phyloP scores from a whole-genome alignment of 2,113 vertebrate species.

The Paraplagusia blochii region DNA sequence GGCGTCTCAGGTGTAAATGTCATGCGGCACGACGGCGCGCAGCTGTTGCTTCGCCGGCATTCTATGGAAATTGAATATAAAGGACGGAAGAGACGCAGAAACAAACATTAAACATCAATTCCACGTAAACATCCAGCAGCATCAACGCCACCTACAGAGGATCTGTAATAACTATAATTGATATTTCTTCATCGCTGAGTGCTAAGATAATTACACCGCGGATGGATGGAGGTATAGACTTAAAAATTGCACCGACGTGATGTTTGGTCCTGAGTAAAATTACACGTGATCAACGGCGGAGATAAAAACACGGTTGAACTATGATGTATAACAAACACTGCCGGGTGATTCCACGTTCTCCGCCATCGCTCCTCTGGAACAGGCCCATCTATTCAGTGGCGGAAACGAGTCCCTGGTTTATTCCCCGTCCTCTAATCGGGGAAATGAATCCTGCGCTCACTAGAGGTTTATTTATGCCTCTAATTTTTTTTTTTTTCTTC shows the following conservation, averaged over 20 bases:
- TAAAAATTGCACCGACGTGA: slow-evolving; percentile 20
- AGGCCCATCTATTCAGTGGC: slow-evolving; percentile 20
- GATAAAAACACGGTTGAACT: slow-evolving; percentile 37
- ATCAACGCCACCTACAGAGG: neutral
- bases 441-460: neutral
- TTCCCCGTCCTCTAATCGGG: slow-evolving; percentile 9
- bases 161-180: too few species aligned
- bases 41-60: slow-evolving; percentile 3
- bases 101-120: too few species aligned
- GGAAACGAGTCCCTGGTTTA: neutral
- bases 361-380: slow-evolving; percentile 23
- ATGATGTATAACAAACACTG: slow-evolving; percentile 22
- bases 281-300: slow-evolving; percentile 33
- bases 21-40: slow-evolving; percentile 9
- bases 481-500: slow-evolving; percentile 19
- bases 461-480: neutral
- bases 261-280: slow-evolving; percentile 28
- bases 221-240: neutral
- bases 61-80: slow-evolving; percentile 2
- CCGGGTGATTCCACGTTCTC: slow-evolving; percentile 4
- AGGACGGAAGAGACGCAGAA: neutral
- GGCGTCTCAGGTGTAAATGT: slow-evolving; percentile 35
- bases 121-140: too few species aligned
- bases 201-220: too few species aligned
- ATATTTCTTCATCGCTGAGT: too few species aligned